Base-by-base conservation (phyloP, 2,888 invertebrate genomes). In the Theretra japonica region DNA sequence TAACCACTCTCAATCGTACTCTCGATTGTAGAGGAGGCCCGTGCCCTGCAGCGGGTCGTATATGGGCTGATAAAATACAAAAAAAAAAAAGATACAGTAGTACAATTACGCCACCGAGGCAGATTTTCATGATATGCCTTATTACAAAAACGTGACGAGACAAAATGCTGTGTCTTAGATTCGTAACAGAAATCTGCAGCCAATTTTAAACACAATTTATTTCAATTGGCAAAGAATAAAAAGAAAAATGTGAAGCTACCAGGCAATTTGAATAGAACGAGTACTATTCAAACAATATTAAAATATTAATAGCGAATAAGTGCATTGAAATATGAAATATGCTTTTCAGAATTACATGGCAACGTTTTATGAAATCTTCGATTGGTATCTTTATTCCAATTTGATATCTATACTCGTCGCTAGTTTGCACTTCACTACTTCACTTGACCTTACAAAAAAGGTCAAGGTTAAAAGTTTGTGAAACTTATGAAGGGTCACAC, bases 381-480 rank as follows among this genome's bases (percentile, higher is more conserved):
- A 53, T 15, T 41, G 19, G 5, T 59, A 28, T 25, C 17, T 59
- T 59, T 28, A 59, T 17, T 59, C n/a, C 23, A 59, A 59, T 59
- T 19, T 60, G 30, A 17, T 8, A 60, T 17, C 19, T 30, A 17
- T 21, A n/a, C 19, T 8, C 41, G 62, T 21, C 15, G n/a, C 41
- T 21, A 23, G 21, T 65, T 65, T 23, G 62, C 41, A 15, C 62
- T 65, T 65, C 62, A 41, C 41, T 65, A 15, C 62, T 65, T 65
- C 62, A 41, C 41, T 65, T 65, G 23, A 65, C 62, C 41, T 65
- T 41, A 41, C 62, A 21, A 41, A 41, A 30, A 41, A 21, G 62
- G 62, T 65, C 41, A 65, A 65, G 48, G 62, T 65, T 48, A 65
- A 15, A 48, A 65, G 62, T 65, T 41, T 65, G 41, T 41, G 62